Percentiles rank a stretch among this genome's conserved stretches.
Conservation (phyloP, 1,140 invertebrate species). For the Patella vulgata region DNA sequence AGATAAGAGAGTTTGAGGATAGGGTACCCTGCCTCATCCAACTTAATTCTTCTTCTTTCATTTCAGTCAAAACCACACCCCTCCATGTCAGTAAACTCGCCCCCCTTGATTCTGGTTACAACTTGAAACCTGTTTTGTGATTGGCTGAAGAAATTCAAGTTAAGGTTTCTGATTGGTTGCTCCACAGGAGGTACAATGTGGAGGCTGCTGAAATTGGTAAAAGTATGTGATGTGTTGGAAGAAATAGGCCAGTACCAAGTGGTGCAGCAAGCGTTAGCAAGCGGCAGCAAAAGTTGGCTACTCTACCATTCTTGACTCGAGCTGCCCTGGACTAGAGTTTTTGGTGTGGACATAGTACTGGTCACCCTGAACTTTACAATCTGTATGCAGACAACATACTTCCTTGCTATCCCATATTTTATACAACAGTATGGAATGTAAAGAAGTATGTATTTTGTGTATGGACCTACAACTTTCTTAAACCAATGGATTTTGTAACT, state of each 20-base stretch:
- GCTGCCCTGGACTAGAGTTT: neutral
- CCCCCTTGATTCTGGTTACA: constrained; percentile 32
- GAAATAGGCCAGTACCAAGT: constrained; percentile 36
- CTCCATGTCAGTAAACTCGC: constrained; percentile 23
- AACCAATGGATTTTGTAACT: too few relatives aligned
- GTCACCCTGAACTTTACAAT: neutral
- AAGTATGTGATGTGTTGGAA: constrained; percentile 42
- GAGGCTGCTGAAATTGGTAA: constrained; percentile 60
- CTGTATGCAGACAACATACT: constrained; percentile 77
- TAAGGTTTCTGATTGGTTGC: constrained; percentile 39
- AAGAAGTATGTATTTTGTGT: constrained; percentile 91
- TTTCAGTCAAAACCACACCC: neutral
- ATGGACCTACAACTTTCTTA: constrained; percentile 2
- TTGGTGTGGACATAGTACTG: too few relatives aligned
- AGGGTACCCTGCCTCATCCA: constrained; percentile 1
- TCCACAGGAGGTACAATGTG: constrained; percentile 22
- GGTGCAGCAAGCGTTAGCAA: constrained; percentile 4
- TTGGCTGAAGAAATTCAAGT: constrained; percentile 35
- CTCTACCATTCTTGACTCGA: neutral
- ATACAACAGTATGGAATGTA: constrained; percentile 91
- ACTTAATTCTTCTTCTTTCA: neutral
- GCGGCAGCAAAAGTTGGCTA: neutral
- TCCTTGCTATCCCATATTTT: constrained; percentile 93
- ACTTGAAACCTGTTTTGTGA: constrained; percentile 31
- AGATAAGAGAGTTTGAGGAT: too few relatives aligned